These are phyloP conservation scores for Stichodactyla mertensii DNA, from an alignment of 64 coral and sea anemone genomes.

Conservation along the genomic window DNA sequence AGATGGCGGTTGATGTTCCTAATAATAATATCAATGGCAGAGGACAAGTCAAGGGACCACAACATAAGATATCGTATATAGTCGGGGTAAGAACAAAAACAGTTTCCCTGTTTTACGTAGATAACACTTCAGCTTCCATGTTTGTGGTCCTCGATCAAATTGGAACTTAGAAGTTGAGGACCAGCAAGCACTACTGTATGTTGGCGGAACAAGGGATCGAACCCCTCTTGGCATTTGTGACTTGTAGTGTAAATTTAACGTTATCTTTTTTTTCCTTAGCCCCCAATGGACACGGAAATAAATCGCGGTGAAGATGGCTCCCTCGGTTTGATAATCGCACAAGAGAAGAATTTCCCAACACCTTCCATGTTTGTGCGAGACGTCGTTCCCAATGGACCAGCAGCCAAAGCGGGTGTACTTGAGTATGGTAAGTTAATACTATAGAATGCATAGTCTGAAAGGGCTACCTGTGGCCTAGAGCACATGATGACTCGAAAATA, in stretches of 20 bases:
- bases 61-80: conserved; percentile 27
- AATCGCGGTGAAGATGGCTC: conserved; percentile 8
- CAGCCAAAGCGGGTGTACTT: neutral
- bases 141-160: too few relatives aligned
- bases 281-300: neutral
- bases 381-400: neutral
- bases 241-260: neutral
- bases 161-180: too few relatives aligned
- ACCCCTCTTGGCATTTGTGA: neutral
- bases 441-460: too few relatives aligned
- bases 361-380: conserved; percentile 20
- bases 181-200: neutral
- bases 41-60: neutral
- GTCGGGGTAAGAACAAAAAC: conserved; percentile 11
- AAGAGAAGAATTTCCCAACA: neutral
- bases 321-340: neutral
- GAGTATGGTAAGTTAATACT: neutral
- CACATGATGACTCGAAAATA: too few relatives aligned
- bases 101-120: neutral
- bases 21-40: neutral
- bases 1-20: conserved; percentile 19
- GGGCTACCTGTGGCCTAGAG: too few relatives aligned
- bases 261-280: neutral
- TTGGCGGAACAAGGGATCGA: neutral
- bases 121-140: too few relatives aligned